These are phyloP conservation scores for Rousettus madagascariensis DNA, from an alignment of 2,797 vertebrate species.

Conservation along the genomic window DNA sequence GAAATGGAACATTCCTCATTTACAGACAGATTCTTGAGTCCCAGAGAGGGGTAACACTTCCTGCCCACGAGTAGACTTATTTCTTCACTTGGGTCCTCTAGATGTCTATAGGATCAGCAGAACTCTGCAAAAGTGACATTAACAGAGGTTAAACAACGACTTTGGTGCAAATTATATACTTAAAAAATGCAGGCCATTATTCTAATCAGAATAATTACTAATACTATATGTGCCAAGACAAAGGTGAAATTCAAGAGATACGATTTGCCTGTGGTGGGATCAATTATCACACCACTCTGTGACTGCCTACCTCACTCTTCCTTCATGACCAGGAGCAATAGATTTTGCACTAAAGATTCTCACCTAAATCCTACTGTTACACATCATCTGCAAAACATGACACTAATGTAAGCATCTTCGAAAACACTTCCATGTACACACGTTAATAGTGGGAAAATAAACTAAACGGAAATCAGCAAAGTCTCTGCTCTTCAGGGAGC, in stretches of 20 bases:
- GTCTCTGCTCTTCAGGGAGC: background rate
- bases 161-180: conserved; percentile 16
- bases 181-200: conserved; percentile 11
- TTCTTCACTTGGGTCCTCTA: background rate
- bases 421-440: conserved; percentile 77
- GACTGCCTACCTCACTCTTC: background rate
- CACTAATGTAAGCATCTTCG: conserved; percentile 77
- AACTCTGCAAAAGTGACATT: background rate
- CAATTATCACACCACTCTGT: conserved; percentile 48
- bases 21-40: background rate
- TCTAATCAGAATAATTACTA: conserved; percentile 46
- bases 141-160: background rate
- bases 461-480: conserved; percentile 44
- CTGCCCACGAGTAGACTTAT: background rate
- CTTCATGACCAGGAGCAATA: conserved; percentile 51
- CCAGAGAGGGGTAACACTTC: background rate
- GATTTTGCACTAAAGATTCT: conserved; percentile 70
- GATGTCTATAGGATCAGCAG: background rate
- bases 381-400: conserved; percentile 73
- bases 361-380: conserved; percentile 72
- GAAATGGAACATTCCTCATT: background rate
- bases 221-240: conserved; percentile 6
- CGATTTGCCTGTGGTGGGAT: background rate
- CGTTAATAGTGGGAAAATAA: conserved; percentile 66
- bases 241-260: conserved; percentile 29